A percentile compares a stretch with the other conserved stretches of the same genome.
phyloP scores from a whole-genome alignment of 2,113 vertebrate genomes.

The Martes martes region DNA sequence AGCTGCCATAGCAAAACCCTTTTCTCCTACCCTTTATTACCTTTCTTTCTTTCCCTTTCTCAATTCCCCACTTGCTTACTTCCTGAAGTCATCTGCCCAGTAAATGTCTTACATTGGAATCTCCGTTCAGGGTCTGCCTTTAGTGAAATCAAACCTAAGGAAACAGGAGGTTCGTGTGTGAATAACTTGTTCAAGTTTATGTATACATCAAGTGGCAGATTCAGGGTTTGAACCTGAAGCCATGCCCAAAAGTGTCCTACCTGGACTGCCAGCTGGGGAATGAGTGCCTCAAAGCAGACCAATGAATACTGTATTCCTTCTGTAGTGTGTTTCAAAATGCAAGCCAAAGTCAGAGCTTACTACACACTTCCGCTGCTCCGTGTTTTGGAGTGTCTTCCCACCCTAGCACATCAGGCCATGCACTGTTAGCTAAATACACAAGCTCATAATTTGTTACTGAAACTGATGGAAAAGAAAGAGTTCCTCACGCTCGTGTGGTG shows the following conservation, averaged over 20 bases:
- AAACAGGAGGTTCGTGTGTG: neutral
- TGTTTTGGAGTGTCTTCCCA: neutral
- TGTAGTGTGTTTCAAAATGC: neutral
- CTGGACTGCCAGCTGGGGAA: neutral
- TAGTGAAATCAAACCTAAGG: neutral
- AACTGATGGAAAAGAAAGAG: neutral
- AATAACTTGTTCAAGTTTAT: neutral
- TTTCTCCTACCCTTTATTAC: neutral
- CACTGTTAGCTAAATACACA: accelerated
- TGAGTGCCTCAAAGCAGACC: neutral
- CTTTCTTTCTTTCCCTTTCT: neutral
- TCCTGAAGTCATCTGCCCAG: neutral
- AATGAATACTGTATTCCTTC: neutral
- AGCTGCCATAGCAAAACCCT: neutral
- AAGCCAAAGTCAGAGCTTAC: neutral
- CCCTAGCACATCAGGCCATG: neutral
- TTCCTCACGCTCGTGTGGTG: neutral
- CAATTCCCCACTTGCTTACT: neutral
- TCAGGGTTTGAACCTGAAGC: neutral
- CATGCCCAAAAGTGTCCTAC: neutral
- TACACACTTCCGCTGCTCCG: accelerated
- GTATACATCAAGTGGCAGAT: neutral
- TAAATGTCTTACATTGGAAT: neutral
- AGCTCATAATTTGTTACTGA: neutral
- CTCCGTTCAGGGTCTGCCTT: neutral